A percentile compares a stretch with the other conserved stretches of the same genome.
These are phyloP conservation scores for Cremastobaeus sp. DNA, from an alignment of 2,888 invertebrate genomes.

Conservation along the genomic window DNA sequence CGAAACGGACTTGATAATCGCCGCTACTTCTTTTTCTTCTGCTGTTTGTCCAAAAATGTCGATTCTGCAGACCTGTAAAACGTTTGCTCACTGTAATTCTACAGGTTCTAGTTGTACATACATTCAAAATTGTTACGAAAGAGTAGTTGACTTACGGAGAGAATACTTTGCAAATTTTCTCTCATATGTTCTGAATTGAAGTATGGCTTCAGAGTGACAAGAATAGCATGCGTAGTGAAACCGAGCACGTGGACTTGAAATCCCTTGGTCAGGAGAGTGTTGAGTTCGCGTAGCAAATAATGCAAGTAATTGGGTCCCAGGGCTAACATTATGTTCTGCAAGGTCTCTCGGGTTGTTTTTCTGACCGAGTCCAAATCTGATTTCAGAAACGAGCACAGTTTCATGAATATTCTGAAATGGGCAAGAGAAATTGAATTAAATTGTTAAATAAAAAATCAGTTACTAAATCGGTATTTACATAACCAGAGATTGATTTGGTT, in stretches of 20 bases:
- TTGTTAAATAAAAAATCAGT: background rate
- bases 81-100: background rate
- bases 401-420: constrained; percentile 87
- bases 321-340: constrained; percentile 92
- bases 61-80: constrained; percentile 84
- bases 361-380: constrained; percentile 93
- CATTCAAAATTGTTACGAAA: background rate
- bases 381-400: constrained; percentile 93
- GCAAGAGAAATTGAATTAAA: background rate
- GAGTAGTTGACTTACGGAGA: constrained; percentile 81
- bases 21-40: constrained; percentile 94
- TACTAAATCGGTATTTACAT: too few species aligned
- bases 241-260: constrained; percentile 96
- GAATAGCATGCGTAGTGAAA: constrained; percentile 90
- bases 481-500: too few species aligned
- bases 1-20: constrained; percentile 89
- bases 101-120: background rate
- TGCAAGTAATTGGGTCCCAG: constrained; percentile 90
- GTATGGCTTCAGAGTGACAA: constrained; percentile 85
- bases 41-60: constrained; percentile 93
- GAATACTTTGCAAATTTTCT: constrained; percentile 85
- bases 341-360: constrained; percentile 90
- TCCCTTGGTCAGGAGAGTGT: constrained; percentile 88
- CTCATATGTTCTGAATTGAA: constrained; percentile 90
- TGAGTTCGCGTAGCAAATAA: constrained; percentile 88